phyloP scores from a whole-genome alignment of 1,140 invertebrate species.

The Drosophila setifemur region DNA sequence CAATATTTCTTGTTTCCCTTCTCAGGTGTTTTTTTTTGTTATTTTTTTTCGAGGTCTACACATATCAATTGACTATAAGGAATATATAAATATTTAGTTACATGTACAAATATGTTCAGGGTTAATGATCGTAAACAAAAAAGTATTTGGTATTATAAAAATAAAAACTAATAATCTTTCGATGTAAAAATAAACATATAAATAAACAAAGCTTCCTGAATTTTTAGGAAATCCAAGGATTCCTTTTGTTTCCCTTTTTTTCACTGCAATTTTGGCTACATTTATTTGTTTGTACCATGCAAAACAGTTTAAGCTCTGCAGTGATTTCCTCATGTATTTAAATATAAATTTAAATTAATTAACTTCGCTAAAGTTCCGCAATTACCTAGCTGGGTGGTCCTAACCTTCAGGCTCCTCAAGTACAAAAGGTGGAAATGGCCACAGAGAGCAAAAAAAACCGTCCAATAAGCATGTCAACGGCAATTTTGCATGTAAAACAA shows the following conservation, averaged over 20 bases:
- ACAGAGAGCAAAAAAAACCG: conserved; percentile 24
- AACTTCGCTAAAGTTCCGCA: conserved; percentile 41
- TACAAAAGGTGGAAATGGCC: conserved; percentile 8
- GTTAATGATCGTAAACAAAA: too few species aligned
- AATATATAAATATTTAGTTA: too few species aligned
- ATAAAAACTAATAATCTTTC: too few species aligned
- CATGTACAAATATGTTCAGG: too few species aligned
- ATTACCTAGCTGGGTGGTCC: conserved; percentile 62
- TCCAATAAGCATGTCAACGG: conserved; percentile 58
- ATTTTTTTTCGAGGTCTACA: too few species aligned
- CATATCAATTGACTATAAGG: too few species aligned
- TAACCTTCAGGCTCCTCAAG: conserved; percentile 52
- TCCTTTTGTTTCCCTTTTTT: not conserved
- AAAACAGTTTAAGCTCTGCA: not conserved
- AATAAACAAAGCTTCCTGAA: too few species aligned
- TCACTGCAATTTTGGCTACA: not conserved
- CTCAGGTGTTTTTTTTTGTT: not conserved
- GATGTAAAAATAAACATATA: too few species aligned
- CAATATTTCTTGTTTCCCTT: conserved; percentile 1
- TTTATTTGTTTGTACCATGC: not conserved
- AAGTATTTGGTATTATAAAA: too few species aligned
- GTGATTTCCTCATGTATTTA: not conserved
- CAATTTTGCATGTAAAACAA: conserved; percentile 70
- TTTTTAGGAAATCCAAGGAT: too few species aligned
- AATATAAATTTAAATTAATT: conserved; percentile 55